Evolutionary conservation across 2,888 invertebrate genomes (phyloP).

Genomic region (Cantharis nigra): DNA sequence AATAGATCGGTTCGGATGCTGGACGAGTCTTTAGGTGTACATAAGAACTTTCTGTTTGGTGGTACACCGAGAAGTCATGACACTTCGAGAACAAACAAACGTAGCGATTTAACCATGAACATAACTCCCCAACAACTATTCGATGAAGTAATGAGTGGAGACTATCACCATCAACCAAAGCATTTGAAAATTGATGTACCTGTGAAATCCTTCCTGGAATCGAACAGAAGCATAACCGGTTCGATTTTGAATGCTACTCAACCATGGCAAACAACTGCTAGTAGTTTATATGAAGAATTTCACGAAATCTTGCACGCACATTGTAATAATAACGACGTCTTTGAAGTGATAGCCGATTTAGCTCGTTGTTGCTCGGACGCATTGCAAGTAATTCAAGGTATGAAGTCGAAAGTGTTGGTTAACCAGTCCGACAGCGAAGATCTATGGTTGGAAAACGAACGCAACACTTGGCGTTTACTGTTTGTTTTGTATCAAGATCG

Average conservation of each 20-base stretch:
- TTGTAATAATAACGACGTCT: constrained; percentile 46
- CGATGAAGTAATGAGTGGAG: constrained; percentile 23
- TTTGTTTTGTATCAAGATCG: constrained; percentile 83
- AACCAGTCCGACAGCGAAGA: constrained; percentile 40
- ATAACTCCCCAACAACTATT: constrained; percentile 40
- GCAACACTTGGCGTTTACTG: constrained; percentile 87
- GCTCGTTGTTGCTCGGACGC: constrained; percentile 53
- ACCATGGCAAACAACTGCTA: constrained; percentile 49
- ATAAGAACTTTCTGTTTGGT: constrained; percentile 34
- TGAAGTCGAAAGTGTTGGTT: constrained; percentile 48
- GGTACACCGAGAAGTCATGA: constrained; percentile 17
- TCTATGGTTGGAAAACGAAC: constrained; percentile 75
- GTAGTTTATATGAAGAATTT: constrained; percentile 52
- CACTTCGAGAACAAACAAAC: constrained; percentile 16
- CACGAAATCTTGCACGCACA: constrained; percentile 51
- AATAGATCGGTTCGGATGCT: constrained; percentile 50
- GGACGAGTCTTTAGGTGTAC: constrained; percentile 48
- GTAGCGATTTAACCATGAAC: constrained; percentile 39
- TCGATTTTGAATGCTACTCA: constrained; percentile 44
- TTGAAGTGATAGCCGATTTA: constrained; percentile 50
- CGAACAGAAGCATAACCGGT: constrained; percentile 45
- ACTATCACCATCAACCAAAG: not conserved
- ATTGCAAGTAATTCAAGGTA: constrained; percentile 48
- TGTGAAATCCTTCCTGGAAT: constrained; percentile 27
- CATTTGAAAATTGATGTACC: constrained; percentile 23